phyloP scores from a whole-genome alignment of 2,888 invertebrate genomes.

The Calephelis perditalis region DNA sequence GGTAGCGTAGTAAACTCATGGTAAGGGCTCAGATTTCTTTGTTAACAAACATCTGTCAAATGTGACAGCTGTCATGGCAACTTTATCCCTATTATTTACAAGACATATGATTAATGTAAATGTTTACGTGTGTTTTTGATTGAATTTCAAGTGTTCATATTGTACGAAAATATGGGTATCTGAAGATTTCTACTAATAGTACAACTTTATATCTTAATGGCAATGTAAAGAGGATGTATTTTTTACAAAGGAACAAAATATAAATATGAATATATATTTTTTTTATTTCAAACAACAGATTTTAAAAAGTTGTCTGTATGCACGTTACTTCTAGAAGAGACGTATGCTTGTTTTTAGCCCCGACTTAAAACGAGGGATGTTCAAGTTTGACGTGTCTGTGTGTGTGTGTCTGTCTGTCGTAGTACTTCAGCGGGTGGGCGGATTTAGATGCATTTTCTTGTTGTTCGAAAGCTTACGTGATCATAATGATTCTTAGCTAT shows the following conservation, averaged over 20 bases:
- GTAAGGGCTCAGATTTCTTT: too few species aligned
- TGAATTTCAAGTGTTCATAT: background rate
- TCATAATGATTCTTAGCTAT: too few species aligned
- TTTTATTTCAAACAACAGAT: constrained; percentile 24
- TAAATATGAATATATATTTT: constrained; percentile 28
- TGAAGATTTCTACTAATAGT: constrained; percentile 5
- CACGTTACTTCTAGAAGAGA: too few species aligned
- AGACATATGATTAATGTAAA: background rate
- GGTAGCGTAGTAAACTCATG: too few species aligned
- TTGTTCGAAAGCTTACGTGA: too few species aligned
- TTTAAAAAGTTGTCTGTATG: too few species aligned
- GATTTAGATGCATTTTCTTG: too few species aligned
- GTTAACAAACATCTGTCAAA: background rate
- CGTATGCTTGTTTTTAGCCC: too few species aligned
- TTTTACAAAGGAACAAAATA: constrained; percentile 7
- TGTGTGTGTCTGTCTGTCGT: too few species aligned
- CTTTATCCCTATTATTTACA: background rate
- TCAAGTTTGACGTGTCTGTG: too few species aligned
- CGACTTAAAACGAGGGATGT: too few species aligned
- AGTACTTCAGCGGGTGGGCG: too few species aligned
- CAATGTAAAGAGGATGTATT: constrained; percentile 1
- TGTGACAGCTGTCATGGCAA: background rate
- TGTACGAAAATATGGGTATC: background rate
- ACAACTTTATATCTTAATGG: constrained; percentile 4
- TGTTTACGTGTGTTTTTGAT: background rate